Conservation (phyloP, 2,888 invertebrate genomes). For the Limenitis camilla region DNA sequence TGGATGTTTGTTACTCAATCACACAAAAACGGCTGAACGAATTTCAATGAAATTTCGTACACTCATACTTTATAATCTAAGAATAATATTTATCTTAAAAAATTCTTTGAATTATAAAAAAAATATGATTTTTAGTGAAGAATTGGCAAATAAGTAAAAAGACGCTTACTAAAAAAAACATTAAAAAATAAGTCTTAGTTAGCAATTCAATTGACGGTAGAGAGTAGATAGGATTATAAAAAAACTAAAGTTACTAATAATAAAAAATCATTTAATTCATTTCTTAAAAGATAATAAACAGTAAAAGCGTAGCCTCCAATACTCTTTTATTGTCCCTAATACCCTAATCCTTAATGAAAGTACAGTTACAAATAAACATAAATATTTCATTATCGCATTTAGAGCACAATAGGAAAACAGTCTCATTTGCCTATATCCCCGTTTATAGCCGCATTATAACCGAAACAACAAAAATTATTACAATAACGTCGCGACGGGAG, state of each 20-base stretch:
- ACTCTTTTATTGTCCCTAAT: slow-evolving; percentile 10
- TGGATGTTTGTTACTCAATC: no score
- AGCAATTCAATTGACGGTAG: no score
- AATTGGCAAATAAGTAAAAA: no score
- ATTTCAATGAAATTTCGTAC: no score
- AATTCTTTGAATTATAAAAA: no score
- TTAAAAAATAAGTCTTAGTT: no score
- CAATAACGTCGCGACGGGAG: slow-evolving; percentile 49
- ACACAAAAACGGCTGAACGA: no score
- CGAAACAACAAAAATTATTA: slow-evolving; percentile 47
- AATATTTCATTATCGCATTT: slow-evolving; percentile 48
- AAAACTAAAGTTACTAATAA: not conserved
- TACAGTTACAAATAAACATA: slow-evolving; percentile 43
- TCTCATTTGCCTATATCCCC: slow-evolving; percentile 52
- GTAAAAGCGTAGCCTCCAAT: not conserved
- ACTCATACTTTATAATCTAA: no score
- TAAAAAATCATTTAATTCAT: not conserved
- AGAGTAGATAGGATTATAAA: not conserved
- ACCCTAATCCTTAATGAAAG: slow-evolving; percentile 12
- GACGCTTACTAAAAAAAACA: no score
- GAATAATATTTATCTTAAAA: no score
- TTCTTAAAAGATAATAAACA: not conserved
- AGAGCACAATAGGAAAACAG: slow-evolving; percentile 50
- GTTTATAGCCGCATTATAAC: slow-evolving; percentile 54
- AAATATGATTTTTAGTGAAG: no score